phyloP scores from a whole-genome alignment of 2,797 vertebrate species.

The Ctenosaura bakeri region DNA sequence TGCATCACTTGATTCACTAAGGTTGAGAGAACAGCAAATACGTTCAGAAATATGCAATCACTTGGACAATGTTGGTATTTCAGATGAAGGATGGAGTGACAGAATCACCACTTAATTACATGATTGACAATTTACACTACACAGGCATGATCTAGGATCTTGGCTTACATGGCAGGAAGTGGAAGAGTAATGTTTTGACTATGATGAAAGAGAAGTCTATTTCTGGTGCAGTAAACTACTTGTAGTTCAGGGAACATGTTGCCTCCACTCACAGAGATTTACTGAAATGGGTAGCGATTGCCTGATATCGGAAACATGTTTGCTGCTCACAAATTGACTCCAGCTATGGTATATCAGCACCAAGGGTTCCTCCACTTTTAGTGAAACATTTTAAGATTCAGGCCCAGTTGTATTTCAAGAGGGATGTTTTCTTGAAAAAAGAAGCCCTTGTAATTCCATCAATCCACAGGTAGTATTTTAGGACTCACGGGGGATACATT shows the following conservation, averaged over 20 bases:
- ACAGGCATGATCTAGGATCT: too few relatives aligned
- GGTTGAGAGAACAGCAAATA: too few relatives aligned
- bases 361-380: conserved; percentile 20
- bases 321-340: conserved; percentile 43
- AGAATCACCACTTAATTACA: too few relatives aligned
- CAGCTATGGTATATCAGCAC: not conserved
- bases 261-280: conserved; percentile 35
- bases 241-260: not conserved
- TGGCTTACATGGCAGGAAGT: too few relatives aligned
- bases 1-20: too few relatives aligned
- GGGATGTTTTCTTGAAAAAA: not conserved
- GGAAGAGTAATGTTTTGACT: too few relatives aligned
- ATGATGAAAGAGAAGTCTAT: not conserved
- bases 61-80: too few relatives aligned
- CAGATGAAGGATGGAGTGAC: too few relatives aligned
- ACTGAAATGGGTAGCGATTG: conserved; percentile 5
- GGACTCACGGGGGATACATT: not conserved
- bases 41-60: too few relatives aligned
- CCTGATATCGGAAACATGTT: conserved; percentile 33
- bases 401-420: conserved; percentile 15
- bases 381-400: not conserved
- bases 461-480: not conserved
- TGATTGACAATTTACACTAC: too few relatives aligned
- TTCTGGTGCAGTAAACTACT: conserved; percentile 4
- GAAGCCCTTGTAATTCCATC: conserved; percentile 20